These are phyloP conservation scores for Amphimedon queenslandica DNA, from an alignment of 37 sponge, comb jelly and placozoan genomes.

Conservation along the genomic window DNA sequence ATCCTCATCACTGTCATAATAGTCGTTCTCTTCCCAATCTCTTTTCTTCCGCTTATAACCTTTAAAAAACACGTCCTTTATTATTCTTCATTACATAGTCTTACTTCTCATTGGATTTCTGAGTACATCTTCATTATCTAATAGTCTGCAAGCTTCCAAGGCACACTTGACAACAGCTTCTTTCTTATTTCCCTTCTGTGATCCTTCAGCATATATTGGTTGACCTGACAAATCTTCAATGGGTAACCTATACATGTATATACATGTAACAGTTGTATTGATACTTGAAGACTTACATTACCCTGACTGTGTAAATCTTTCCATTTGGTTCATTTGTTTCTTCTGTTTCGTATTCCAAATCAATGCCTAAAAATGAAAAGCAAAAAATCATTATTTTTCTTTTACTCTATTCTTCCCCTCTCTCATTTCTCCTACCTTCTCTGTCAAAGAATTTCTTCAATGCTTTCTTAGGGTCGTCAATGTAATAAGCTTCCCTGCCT, in stretches of 20 bases:
- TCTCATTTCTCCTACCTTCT: slow-evolving; percentile 61
- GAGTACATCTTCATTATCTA: slow-evolving; percentile 82
- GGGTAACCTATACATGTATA: slow-evolving; percentile 59
- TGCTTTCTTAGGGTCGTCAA: slow-evolving; percentile 88
- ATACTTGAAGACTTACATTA: slow-evolving; percentile 42
- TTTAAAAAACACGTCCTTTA: too few relatives aligned
- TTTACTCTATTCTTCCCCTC: slow-evolving; percentile 46
- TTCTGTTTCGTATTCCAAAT: slow-evolving; percentile 78
- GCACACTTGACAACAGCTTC: slow-evolving; percentile 86
- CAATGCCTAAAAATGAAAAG: slow-evolving; percentile 37
- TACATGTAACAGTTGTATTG: not conserved
- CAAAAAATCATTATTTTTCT: not conserved
- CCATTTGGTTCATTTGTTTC: slow-evolving; percentile 43
- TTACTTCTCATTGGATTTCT: slow-evolving; percentile 37
- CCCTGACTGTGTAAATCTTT: slow-evolving; percentile 39
- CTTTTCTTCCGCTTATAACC: slow-evolving; percentile 39
- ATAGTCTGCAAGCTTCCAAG: slow-evolving; percentile 82
- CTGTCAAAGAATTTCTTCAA: slow-evolving; percentile 84
- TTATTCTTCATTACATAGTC: too few relatives aligned
- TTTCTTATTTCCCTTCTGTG: slow-evolving; percentile 76
- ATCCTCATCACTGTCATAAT: slow-evolving; percentile 97
- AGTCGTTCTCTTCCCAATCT: slow-evolving; percentile 89
- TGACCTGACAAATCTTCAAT: slow-evolving; percentile 69
- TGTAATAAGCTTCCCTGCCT: slow-evolving; percentile 84
- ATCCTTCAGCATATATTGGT: slow-evolving; percentile 73